Percentiles rank a stretch among this genome's conserved stretches.
Conservation (phyloP, 2,113 vertebrate species). For the Sinocyclocheilus anshuiensis region DNA sequence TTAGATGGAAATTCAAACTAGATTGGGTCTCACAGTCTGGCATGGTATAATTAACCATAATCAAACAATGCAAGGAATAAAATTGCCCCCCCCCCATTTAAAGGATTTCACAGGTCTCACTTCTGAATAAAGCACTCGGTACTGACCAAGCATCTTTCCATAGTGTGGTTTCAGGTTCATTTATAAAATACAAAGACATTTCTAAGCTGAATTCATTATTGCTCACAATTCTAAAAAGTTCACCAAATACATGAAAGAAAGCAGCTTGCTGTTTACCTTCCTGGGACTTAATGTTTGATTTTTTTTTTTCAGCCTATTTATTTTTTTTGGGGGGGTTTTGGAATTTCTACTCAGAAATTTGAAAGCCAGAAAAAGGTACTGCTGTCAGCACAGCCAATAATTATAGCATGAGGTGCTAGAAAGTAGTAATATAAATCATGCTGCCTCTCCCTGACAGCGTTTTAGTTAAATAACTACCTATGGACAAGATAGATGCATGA, state of each 20-base stretch:
- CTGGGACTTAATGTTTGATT: background rate
- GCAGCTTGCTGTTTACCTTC: background rate
- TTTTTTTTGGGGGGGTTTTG: background rate
- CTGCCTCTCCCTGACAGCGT: conserved; percentile 17
- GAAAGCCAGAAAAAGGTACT: background rate
- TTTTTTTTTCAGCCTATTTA: too few species aligned
- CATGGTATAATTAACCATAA: background rate
- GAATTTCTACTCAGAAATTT: background rate
- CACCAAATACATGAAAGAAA: background rate
- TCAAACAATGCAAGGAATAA: background rate
- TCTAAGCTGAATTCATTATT: background rate
- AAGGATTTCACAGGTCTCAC: background rate
- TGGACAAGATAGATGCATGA: conserved; percentile 17
- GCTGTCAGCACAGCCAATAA: conserved; percentile 37
- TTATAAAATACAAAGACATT: conserved; percentile 32
- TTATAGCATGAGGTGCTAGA: conserved; percentile 37
- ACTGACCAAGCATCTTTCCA: background rate
- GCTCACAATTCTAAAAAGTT: background rate
- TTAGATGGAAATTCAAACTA: background rate
- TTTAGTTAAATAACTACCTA: conserved; percentile 33
- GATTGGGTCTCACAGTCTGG: background rate
- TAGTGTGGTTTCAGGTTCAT: background rate
- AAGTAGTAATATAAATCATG: conserved; percentile 11
- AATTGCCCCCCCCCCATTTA: background rate
- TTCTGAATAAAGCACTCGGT: conserved; percentile 1